phyloP scores from a whole-genome alignment of 1,140 invertebrate species.

The Polyergus mexicanus region DNA sequence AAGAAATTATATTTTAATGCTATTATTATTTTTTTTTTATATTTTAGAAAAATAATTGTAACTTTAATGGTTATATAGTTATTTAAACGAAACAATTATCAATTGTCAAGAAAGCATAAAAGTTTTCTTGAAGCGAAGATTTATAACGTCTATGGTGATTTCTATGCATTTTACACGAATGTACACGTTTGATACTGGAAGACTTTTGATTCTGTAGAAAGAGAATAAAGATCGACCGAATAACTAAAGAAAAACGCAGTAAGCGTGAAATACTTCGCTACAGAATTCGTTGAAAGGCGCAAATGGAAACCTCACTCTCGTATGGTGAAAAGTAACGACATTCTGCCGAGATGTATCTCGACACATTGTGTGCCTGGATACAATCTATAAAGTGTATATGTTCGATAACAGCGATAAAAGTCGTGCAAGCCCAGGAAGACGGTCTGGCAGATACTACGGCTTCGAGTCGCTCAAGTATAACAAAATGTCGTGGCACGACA shows the following conservation, averaged over 20 bases:
- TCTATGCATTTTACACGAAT: conserved; percentile 41
- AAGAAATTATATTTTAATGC: not conserved
- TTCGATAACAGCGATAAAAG: conserved; percentile 76
- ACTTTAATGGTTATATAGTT: not conserved
- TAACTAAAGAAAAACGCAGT: conserved; percentile 53
- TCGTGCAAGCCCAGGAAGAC: conserved; percentile 62
- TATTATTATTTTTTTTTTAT: not conserved
- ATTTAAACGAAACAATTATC: not conserved
- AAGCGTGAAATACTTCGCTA: conserved; percentile 62
- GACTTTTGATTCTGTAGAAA: conserved; percentile 43
- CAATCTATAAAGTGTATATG: conserved; percentile 74
- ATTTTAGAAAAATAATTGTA: not conserved
- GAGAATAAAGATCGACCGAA: conserved; percentile 55
- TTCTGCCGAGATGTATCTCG: conserved; percentile 71
- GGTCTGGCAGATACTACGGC: conserved; percentile 55
- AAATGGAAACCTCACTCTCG: conserved; percentile 76
- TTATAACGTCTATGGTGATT: conserved; percentile 50
- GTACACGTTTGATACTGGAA: conserved; percentile 52
- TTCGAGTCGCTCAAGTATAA: conserved; percentile 44
- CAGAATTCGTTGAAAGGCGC: conserved; percentile 75
- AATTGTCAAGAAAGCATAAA: not conserved
- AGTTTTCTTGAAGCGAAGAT: not conserved
- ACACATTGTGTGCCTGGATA: conserved; percentile 70
- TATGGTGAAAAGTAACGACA: conserved; percentile 76
- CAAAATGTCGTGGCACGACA: conserved; percentile 5